phyloP scores from a whole-genome alignment of 1,140 invertebrate species.

The Drosophila bocqueti region DNA sequence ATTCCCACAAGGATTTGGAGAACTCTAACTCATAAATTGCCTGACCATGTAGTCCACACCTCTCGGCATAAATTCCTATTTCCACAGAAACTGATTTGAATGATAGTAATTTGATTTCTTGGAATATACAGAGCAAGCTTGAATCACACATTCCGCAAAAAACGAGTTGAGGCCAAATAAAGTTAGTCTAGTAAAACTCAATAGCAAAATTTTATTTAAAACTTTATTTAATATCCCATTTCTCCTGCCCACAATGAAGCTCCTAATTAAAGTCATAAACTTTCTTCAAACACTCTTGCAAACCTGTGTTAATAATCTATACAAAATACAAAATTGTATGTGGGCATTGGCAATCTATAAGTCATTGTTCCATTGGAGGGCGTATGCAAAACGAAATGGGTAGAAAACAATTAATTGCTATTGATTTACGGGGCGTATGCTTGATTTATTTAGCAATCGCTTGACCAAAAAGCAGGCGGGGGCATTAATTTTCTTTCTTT shows the following conservation, averaged over 20 bases:
- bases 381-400: slow-evolving; percentile 53
- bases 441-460: slow-evolving; percentile 66
- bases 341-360: slow-evolving; percentile 34
- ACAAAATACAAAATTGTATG: slow-evolving; percentile 18
- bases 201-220: background rate
- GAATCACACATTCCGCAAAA: slow-evolving; percentile 15
- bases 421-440: slow-evolving; percentile 77
- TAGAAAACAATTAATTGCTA: slow-evolving; percentile 69
- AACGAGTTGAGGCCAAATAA: background rate
- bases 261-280: slow-evolving; percentile 47
- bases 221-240: background rate
- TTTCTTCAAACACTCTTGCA: slow-evolving; percentile 13
- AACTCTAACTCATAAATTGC: slow-evolving; percentile 12
- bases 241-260: slow-evolving; percentile 13
- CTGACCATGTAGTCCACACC: slow-evolving; percentile 20
- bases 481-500: slow-evolving; percentile 41
- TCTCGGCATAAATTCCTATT: slow-evolving; percentile 8
- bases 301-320: slow-evolving; percentile 21
- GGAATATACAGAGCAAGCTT: slow-evolving; percentile 8
- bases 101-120: slow-evolving; percentile 33
- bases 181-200: background rate
- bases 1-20: slow-evolving; percentile 44
- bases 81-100: slow-evolving; percentile 40
- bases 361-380: slow-evolving; percentile 45
- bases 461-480: slow-evolving; percentile 54